A percentile compares a stretch with the other conserved stretches of the same genome.
Evolutionary conservation across 2,888 invertebrate species (phyloP).

Genomic region (Habrosyne pyritoides): DNA sequence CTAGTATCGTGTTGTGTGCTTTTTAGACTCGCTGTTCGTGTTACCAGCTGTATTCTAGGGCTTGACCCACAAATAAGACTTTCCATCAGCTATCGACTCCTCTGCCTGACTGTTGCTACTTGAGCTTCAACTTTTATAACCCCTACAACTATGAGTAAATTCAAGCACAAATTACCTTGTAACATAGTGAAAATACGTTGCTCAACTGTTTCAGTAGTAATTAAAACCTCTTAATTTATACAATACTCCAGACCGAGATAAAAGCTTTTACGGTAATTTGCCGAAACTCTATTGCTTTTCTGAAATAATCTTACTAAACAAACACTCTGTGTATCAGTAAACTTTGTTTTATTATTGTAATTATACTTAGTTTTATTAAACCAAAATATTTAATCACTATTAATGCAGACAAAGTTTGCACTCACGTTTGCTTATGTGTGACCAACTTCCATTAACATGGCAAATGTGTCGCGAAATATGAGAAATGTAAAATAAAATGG

Average conservation of each 20-base stretch:
- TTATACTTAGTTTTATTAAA: not conserved
- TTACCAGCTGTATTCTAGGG: too few relatives aligned
- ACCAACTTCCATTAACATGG: too few relatives aligned
- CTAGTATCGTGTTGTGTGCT: too few relatives aligned
- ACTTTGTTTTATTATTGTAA: not conserved
- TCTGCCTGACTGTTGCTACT: not conserved
- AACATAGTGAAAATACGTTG: not conserved
- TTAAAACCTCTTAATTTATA: not conserved
- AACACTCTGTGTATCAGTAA: not conserved
- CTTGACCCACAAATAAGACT: too few relatives aligned
- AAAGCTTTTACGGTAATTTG: constrained; percentile 2
- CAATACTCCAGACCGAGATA: not conserved
- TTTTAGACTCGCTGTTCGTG: too few relatives aligned
- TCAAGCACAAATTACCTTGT: not conserved
- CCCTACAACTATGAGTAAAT: not conserved
- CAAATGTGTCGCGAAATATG: too few relatives aligned
- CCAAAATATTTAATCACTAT: not conserved
- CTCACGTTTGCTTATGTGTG: too few relatives aligned
- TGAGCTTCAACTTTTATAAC: not conserved
- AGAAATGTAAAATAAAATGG: too few relatives aligned
- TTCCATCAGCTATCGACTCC: too few relatives aligned
- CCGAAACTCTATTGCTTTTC: not conserved
- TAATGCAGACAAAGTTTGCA: not conserved
- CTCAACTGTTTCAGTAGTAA: not conserved
- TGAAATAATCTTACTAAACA: not conserved